These are phyloP conservation scores for Aurelia sp. DNA, from an alignment of 30 jellyfish, hydroid and myxozoan genomes.

Conservation along the genomic window DNA sequence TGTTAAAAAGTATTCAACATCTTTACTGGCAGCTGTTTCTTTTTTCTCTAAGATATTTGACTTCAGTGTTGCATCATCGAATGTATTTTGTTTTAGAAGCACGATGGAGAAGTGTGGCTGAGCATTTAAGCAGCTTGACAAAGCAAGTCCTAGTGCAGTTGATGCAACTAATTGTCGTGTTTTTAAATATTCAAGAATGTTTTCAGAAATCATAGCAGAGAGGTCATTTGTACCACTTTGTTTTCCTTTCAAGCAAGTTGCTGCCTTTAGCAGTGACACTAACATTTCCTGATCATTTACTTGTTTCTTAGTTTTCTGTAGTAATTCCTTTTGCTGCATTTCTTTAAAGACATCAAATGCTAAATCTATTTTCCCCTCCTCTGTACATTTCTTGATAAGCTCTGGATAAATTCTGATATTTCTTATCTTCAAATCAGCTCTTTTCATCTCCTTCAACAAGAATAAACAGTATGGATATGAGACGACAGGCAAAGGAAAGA, in stretches of 20 bases:
- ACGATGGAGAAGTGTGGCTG: not conserved
- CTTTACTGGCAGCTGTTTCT: not conserved
- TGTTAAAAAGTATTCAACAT: not conserved
- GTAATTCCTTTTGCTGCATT: conserved; percentile 44
- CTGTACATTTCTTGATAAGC: conserved; percentile 7
- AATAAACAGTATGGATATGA: too few relatives aligned
- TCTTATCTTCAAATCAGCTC: conserved; percentile 14
- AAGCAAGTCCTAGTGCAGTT: not conserved
- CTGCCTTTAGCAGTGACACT: not conserved
- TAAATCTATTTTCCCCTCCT: conserved; percentile 7
- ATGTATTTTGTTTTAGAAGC: too few relatives aligned
- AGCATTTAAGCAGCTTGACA: not conserved
- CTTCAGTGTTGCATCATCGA: not conserved
- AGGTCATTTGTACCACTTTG: not conserved
- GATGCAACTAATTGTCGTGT: not conserved
- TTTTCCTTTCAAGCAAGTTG: not conserved
- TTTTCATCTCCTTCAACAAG: conserved; percentile 28
- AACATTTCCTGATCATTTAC: conserved; percentile 53
- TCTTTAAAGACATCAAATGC: conserved; percentile 58
- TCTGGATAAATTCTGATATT: conserved; percentile 55
- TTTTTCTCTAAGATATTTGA: not conserved
- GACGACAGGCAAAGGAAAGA: too few relatives aligned
- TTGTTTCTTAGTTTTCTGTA: conserved; percentile 48
- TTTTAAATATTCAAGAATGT: not conserved
- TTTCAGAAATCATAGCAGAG: not conserved